Evolutionary conservation across 2,113 vertebrate species (phyloP).

Genomic region (Casuarius casuarius): DNA sequence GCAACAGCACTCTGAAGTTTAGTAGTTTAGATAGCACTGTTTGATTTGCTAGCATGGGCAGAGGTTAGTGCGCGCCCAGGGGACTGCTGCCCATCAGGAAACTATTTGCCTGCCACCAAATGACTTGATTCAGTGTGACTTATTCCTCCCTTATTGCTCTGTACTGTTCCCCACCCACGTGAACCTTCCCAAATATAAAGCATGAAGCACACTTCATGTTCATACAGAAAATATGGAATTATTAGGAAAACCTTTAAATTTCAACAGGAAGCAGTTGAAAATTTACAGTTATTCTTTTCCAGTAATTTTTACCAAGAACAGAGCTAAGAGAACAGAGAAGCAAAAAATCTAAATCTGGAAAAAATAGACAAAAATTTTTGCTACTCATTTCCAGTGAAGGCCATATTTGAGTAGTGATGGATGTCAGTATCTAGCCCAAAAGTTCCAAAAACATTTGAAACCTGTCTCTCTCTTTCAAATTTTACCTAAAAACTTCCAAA

Average conservation of each 20-base stretch:
- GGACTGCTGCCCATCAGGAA: background rate
- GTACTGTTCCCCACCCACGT: background rate
- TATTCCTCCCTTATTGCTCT: background rate
- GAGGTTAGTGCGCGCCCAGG: rapidly evolving
- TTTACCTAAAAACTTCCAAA: background rate
- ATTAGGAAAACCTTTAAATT: background rate
- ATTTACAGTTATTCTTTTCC: background rate
- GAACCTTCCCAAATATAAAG: background rate
- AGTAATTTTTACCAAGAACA: background rate
- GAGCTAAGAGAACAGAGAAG: background rate
- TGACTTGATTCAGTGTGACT: rapidly evolving
- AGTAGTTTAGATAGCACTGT: rapidly evolving
- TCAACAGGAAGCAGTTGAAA: background rate
- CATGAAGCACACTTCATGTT: background rate
- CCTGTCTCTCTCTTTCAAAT: rapidly evolving
- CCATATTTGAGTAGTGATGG: rapidly evolving
- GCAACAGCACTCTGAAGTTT: rapidly evolving
- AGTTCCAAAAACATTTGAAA: background rate
- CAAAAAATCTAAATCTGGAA: background rate
- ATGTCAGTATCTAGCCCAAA: background rate
- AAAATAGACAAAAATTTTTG: background rate
- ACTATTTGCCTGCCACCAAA: background rate
- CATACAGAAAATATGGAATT: background rate
- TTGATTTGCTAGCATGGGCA: rapidly evolving
- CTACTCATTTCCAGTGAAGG: background rate